phyloP scores from a whole-genome alignment of 37 sponge, comb jelly and placozoan species.

The Ianthella basta region DNA sequence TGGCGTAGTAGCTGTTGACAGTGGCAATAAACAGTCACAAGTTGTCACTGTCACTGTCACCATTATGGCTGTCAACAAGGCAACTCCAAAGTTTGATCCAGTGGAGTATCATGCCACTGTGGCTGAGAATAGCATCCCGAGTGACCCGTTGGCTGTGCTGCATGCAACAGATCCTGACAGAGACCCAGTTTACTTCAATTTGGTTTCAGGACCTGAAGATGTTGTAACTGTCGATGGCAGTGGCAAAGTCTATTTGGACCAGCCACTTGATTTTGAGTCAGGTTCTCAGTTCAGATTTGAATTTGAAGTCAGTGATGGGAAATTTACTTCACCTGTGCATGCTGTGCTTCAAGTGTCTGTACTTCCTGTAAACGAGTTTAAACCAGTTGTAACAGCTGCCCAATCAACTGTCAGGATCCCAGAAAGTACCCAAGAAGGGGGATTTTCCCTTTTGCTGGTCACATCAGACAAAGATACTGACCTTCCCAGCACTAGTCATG shows the following conservation, averaged over 20 bases:
- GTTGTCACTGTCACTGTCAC: not conserved
- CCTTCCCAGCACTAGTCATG: not conserved
- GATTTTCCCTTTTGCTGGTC: not conserved
- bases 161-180: conserved; percentile 40
- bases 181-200: conserved; percentile 33
- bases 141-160: conserved; percentile 6
- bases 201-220: conserved; percentile 13
- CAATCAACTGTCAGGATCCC: not conserved
- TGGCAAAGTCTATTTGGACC: conserved; percentile 47
- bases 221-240: conserved; percentile 32
- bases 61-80: conserved; percentile 19
- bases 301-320: conserved; percentile 55
- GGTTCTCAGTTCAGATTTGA: conserved; percentile 8
- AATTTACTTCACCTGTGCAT: conserved; percentile 18
- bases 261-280: conserved; percentile 55
- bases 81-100: not conserved
- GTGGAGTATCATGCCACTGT: conserved; percentile 2
- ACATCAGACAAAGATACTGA: conserved; percentile 33
- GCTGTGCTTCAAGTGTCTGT: conserved; percentile 33
- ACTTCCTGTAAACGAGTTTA: conserved; percentile 34
- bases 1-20: conserved; percentile 46
- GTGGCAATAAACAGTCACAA: conserved; percentile 47
- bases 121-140: conserved; percentile 2
- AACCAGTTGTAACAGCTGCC: conserved; percentile 17
- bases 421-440: conserved; percentile 7